Evolutionary conservation across 2,113 vertebrate genomes (phyloP), one percentile per base, ranked within the genome.

Genomic region (Alligator mississippiensis): DNA sequence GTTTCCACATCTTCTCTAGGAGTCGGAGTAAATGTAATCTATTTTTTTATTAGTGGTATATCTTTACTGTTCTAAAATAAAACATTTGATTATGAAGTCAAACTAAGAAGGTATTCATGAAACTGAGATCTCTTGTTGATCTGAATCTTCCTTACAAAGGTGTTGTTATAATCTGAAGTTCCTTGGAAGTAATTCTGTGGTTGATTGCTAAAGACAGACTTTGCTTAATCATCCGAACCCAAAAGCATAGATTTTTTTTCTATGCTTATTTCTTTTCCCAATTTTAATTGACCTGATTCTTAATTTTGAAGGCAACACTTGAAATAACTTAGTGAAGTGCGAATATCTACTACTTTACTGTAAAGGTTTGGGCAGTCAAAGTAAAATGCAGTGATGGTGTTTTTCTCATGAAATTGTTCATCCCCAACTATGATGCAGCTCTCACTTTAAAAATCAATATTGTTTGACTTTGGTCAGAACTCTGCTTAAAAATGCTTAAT

Each of bases 381-480:
- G 16, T 84, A 76, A 95, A 91, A 86, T 62, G 5, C n/a, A 10
- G 47, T 64, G 4, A 4, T 88, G 11, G 11, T 24, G 24, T 63
- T 91, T 93, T 94, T 94, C n/a, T 82, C 60, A 79, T 70, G 27
- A 68, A 38, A 16, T 15, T 2, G 85, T 77, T 82, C 87, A 24
- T 47, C 84, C 57, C 15, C 28, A 8, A 12, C 61, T 90, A 28
- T 8, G n/a, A 30, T 80, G 7, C 80, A 91, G 1, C 34, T 54
- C 27, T 90, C 74, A 30, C 79, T n/a, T 74, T 70, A 83, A 6
- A 87, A 76, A 78, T 81, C 2, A 58, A 1, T 75, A 0, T 47
- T 47, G 47, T 47, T 47, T 47, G 86, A 9, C 81, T 95, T 93
- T 90, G 10, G 62, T 79, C 54, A 82, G 64, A 84, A 66, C 34